Percentiles rank a stretch among this genome's conserved stretches.
phyloP scores from a whole-genome alignment of 2,888 invertebrate genomes.

The Xestia xanthographa region DNA sequence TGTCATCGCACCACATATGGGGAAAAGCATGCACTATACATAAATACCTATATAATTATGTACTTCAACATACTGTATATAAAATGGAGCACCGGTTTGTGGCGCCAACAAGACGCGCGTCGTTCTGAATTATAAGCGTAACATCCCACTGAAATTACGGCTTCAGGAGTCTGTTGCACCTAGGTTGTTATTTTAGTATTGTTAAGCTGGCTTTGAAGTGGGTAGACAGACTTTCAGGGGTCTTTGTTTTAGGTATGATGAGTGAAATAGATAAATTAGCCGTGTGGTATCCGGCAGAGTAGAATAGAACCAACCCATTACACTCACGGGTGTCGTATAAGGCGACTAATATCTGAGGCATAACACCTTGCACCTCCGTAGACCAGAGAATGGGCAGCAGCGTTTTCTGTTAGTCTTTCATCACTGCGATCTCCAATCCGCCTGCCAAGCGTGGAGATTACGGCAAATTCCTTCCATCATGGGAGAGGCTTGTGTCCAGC shows the following conservation, averaged over 20 bases:
- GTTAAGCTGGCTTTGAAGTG: conserved; percentile 34
- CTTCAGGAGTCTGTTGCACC: conserved; percentile 47
- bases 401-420: too few species aligned
- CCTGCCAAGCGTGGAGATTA: too few species aligned
- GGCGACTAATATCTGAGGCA: too few species aligned
- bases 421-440: too few species aligned
- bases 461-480: too few species aligned
- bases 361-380: too few species aligned
- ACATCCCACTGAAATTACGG: conserved; percentile 46
- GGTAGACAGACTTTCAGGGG: conserved; percentile 18
- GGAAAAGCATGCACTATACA: conserved; percentile 24
- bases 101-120: conserved; percentile 39
- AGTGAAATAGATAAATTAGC: too few species aligned
- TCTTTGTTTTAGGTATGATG: background rate
- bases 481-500: too few species aligned
- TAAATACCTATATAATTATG: conserved; percentile 2
- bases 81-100: conserved; percentile 25
- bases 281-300: too few species aligned
- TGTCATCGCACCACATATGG: conserved; percentile 12
- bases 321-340: too few species aligned
- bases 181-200: conserved; percentile 43
- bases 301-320: too few species aligned
- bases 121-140: conserved; percentile 36
- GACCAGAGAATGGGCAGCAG: too few species aligned
- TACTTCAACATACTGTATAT: background rate